These are phyloP conservation scores for Uria lomvia DNA, from an alignment of 2,113 vertebrate genomes.

Conservation along the genomic window DNA sequence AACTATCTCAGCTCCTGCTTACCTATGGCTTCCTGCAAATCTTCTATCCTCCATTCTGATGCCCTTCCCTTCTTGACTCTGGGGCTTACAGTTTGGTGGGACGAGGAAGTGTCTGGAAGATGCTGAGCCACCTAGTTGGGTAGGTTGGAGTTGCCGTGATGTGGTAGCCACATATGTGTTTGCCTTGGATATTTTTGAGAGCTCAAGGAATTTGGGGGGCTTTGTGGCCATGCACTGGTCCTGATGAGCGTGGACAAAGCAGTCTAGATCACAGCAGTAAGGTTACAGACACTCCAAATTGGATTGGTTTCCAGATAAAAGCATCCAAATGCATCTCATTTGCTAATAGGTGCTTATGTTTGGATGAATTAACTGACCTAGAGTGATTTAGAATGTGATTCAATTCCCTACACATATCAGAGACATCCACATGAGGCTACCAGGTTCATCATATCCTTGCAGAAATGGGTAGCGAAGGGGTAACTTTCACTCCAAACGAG, in stretches of 20 bases:
- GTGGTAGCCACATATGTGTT: not conserved
- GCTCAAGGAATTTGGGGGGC: rapidly evolving
- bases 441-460: not conserved
- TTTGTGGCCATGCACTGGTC: not conserved
- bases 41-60: not conserved
- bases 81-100: not conserved
- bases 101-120: not conserved
- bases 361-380: not conserved
- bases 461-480: not conserved
- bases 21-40: not conserved
- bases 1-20: not conserved
- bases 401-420: not conserved
- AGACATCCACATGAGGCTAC: not conserved
- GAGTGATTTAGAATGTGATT: not conserved
- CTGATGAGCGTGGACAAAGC: not conserved
- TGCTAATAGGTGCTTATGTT: not conserved
- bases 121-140: not conserved
- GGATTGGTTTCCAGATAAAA: not conserved
- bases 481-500: not conserved
- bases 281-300: not conserved
- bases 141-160: not conserved
- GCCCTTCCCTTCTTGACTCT: not conserved
- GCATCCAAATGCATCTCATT: not conserved
- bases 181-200: not conserved
- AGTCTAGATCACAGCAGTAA: not conserved